Base-by-base conservation (phyloP, 2,797 vertebrate genomes). In the Coregonus suidteri region DNA sequence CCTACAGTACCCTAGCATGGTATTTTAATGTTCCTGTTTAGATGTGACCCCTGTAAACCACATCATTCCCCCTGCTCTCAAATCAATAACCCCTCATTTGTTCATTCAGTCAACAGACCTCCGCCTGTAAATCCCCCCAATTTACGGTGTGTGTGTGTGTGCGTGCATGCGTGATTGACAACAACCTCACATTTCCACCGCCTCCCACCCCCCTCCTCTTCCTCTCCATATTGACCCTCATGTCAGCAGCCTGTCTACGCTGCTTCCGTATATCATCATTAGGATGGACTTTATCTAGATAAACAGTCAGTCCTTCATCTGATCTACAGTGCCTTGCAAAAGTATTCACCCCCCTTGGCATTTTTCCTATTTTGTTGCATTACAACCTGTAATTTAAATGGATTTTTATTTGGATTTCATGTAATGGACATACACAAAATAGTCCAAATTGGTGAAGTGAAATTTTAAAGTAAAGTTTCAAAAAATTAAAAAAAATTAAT, bases 251-350 rank as follows among this genome's bases (percentile, higher is more conserved):
- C 81, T 47, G 41, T 47, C 41, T 90, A 90, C 88, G 5, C 13
- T 65, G 82, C 87, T 90, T 92, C 91, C 86, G 90, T 77, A 67
- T 86, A 85, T 89, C 90, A 87, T 90, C 91, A 91, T 85, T 89
- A 89, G 88, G 30, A 41, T 78, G 75, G 81, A 84, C 84, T 88
- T 91, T 91, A 93, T 93, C 92, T 90, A 18, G 85, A 88, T 86
- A 80, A 86, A 85, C 87, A 84, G 81, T 47, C 41, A 47, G 9
- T 82, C 83, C 62, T 56, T 35, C 34, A 16, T 4, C 82, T 78
- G 72, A 77, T 89, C 85, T n/a, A 37, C 34, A 25, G 25, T 25
- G 25, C 25, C 25, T 25, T 25, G 25, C 25, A 25, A 25, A 25
- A 25, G 25, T 25, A 25, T 25, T 25, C 25, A 25, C 25, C 25